Evolutionary conservation across 2,888 invertebrate species (phyloP).

Genomic region (Drosophila trichaetosa): DNA sequence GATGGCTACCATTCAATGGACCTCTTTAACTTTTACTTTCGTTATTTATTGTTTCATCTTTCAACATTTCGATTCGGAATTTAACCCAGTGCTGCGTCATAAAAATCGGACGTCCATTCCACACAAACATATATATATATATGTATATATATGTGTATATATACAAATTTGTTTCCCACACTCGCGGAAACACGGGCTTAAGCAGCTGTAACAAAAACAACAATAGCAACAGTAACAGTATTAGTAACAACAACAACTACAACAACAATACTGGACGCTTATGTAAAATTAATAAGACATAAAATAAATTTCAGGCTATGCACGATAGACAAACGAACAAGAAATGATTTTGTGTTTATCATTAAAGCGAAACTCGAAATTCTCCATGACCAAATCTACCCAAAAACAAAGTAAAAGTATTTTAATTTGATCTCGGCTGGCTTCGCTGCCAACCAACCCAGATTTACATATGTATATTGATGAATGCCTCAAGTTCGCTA

Average conservation of each 20-base stretch:
- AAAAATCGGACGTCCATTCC: conserved; percentile 13
- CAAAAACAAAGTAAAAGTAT: conserved; percentile 54
- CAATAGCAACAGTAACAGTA: background rate
- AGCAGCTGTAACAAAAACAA: conserved; percentile 9
- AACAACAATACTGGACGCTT: conserved; percentile 31
- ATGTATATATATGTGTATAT: background rate
- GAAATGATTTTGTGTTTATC: conserved; percentile 49
- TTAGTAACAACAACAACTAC: background rate
- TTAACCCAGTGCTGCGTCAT: conserved; percentile 7
- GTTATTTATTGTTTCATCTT: conserved; percentile 43
- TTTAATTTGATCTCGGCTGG: background rate
- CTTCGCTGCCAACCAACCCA: conserved; percentile 1
- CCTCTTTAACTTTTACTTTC: conserved; percentile 59
- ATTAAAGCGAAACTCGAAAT: conserved; percentile 58
- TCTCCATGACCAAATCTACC: conserved; percentile 12
- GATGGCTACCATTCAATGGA: background rate
- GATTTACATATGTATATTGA: conserved; percentile 9
- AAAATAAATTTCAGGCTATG: conserved; percentile 56
- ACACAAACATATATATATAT: background rate
- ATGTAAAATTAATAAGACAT: conserved; percentile 68
- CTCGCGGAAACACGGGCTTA: conserved; percentile 11
- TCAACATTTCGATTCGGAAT: conserved; percentile 23
- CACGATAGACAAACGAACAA: conserved; percentile 52
- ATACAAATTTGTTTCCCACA: conserved; percentile 24
- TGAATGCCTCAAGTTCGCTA: conserved; percentile 1